phyloP scores from a whole-genome alignment of 2,888 invertebrate species.

The Platycheirus rosarum region DNA sequence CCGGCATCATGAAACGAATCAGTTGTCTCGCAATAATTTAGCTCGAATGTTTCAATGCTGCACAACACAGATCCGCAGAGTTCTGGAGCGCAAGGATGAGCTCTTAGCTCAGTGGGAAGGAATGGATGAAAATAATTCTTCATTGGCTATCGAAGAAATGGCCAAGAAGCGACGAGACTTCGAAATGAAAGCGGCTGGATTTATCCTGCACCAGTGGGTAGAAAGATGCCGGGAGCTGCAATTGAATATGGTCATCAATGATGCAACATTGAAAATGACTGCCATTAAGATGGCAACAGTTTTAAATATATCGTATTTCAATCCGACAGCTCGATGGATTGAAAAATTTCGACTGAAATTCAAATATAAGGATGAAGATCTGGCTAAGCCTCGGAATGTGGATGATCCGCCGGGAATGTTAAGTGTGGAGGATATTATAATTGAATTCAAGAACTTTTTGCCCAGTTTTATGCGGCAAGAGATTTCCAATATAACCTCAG shows the following conservation, averaged over 20 bases:
- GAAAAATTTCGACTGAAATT: slow-evolving; percentile 80
- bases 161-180: slow-evolving; percentile 80
- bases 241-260: slow-evolving; percentile 77
- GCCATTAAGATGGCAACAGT: slow-evolving; percentile 80
- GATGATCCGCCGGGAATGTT: slow-evolving; percentile 75
- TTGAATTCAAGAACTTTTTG: slow-evolving; percentile 79
- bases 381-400: slow-evolving; percentile 61
- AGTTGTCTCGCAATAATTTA: slow-evolving; percentile 80
- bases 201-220: slow-evolving; percentile 80
- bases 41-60: slow-evolving; percentile 81
- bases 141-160: slow-evolving; percentile 80
- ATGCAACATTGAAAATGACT: slow-evolving; percentile 79
- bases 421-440: slow-evolving; percentile 80
- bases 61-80: slow-evolving; percentile 81
- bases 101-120: slow-evolving; percentile 79
- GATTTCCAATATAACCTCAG: slow-evolving; percentile 77
- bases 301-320: slow-evolving; percentile 79
- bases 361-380: slow-evolving; percentile 79
- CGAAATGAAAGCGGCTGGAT: slow-evolving; percentile 81
- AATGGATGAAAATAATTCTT: slow-evolving; percentile 80
- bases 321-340: slow-evolving; percentile 80
- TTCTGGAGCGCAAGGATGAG: slow-evolving; percentile 79
- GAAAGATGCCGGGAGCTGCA: slow-evolving; percentile 79
- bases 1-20: slow-evolving; percentile 80
- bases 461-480: slow-evolving; percentile 81